Evolutionary conservation across 2,113 vertebrate genomes (phyloP).

Genomic region (Dipodomys ordii): DNA sequence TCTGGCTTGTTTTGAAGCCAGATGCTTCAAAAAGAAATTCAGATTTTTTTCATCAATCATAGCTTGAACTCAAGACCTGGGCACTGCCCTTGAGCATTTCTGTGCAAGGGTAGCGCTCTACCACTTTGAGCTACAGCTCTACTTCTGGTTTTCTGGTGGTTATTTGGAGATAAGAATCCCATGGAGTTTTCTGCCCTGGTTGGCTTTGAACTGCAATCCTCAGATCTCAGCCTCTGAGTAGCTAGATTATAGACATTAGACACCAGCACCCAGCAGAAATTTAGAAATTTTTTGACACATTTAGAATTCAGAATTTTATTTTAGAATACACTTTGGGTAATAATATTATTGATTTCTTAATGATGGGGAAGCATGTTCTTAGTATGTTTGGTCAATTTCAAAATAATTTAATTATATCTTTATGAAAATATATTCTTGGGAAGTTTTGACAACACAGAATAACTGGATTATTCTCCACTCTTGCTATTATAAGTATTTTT

Average conservation of each 20-base stretch:
- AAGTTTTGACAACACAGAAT: background rate
- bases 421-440: background rate
- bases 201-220: no score
- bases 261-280: background rate
- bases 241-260: no score
- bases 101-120: no score
- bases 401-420: constrained; percentile 22
- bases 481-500: background rate
- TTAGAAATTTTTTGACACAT: constrained; percentile 16
- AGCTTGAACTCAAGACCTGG: no score
- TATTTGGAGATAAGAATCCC: no score
- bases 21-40: background rate
- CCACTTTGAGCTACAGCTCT: no score
- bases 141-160: no score
- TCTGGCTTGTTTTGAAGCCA: constrained; percentile 4
- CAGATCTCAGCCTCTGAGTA: no score
- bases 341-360: background rate
- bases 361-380: background rate
- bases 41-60: no score
- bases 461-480: background rate
- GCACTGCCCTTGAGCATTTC: no score
- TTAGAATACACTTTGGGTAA: background rate
- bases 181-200: no score
- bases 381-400: background rate
- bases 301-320: constrained; percentile 25